These are phyloP conservation scores for Lucilia cuprina DNA, from an alignment of 1,140 invertebrate genomes.

Conservation along the genomic window DNA sequence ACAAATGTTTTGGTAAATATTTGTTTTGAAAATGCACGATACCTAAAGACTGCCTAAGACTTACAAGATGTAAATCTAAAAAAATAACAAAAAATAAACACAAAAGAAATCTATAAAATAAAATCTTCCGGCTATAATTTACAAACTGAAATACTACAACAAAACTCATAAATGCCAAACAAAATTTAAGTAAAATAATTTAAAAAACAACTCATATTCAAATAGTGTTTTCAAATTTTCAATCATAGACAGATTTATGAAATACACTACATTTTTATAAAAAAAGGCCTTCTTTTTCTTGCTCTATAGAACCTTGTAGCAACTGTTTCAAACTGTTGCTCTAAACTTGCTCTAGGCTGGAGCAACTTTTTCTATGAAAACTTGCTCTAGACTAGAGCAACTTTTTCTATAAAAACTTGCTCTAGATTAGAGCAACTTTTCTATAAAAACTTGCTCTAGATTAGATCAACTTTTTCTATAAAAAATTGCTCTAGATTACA, in stretches of 20 bases:
- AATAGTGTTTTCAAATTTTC: background rate
- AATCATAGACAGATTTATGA: background rate
- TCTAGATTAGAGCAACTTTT: no score
- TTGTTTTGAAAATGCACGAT: background rate
- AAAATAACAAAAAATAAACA: background rate
- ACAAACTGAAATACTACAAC: background rate
- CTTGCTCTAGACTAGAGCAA: no score
- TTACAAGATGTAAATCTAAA: background rate
- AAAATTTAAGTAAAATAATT: background rate
- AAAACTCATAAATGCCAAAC: background rate
- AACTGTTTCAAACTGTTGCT: no score
- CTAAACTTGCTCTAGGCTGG: no score
- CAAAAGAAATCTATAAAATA: background rate
- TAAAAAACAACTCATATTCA: background rate
- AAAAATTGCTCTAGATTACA: no score
- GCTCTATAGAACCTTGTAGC: no score
- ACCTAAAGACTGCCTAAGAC: background rate
- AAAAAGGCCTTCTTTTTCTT: no score
- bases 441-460: no score
- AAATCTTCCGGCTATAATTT: constrained; percentile 17
- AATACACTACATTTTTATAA: background rate
- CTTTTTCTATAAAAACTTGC: no score
- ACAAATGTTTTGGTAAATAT: background rate
- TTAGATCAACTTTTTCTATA: no score
- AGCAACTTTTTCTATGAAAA: no score